Evolutionary conservation across 2,888 invertebrate genomes (phyloP).

Genomic region (Aporophyla lueneburgensis): DNA sequence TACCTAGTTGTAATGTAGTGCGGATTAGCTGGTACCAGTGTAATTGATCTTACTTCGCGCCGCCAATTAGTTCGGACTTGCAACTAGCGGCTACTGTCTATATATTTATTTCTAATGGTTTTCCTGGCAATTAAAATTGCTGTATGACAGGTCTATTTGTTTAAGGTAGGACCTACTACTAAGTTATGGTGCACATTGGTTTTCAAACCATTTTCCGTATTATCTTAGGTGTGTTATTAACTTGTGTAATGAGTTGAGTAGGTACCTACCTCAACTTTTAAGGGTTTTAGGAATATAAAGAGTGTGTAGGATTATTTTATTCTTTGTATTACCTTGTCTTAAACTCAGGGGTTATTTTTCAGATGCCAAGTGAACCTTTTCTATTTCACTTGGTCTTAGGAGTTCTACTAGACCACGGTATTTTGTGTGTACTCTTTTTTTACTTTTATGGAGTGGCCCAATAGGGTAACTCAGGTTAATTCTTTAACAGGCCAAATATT

Average conservation of each 20-base stretch:
- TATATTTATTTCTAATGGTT: conserved; percentile 57
- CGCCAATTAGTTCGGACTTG: conserved; percentile 64
- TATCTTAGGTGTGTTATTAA: neutral
- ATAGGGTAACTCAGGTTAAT: neutral
- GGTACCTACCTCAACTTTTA: neutral
- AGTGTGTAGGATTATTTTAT: neutral
- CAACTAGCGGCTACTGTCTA: conserved; percentile 43
- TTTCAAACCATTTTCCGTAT: conserved; percentile 5
- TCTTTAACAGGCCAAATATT: neutral
- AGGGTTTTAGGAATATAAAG: neutral
- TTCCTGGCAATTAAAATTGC: conserved; percentile 61
- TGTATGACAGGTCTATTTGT: conserved; percentile 52
- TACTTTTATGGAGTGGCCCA: neutral
- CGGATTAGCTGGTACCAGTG: conserved; percentile 83
- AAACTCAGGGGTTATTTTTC: neutral
- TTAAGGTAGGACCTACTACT: conserved; percentile 5
- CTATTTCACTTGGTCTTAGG: neutral
- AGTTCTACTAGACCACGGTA: neutral
- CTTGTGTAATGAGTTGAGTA: neutral
- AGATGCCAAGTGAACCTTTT: neutral
- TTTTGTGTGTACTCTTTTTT: neutral
- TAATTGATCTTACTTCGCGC: conserved; percentile 79
- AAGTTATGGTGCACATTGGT: conserved; percentile 18
- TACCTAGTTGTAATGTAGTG: conserved; percentile 81
- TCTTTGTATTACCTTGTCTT: neutral